A percentile compares a stretch with the other conserved stretches of the same genome.
Evolutionary conservation across 2,113 vertebrate genomes (phyloP).

Genomic region (Gopherus evgoodei): DNA sequence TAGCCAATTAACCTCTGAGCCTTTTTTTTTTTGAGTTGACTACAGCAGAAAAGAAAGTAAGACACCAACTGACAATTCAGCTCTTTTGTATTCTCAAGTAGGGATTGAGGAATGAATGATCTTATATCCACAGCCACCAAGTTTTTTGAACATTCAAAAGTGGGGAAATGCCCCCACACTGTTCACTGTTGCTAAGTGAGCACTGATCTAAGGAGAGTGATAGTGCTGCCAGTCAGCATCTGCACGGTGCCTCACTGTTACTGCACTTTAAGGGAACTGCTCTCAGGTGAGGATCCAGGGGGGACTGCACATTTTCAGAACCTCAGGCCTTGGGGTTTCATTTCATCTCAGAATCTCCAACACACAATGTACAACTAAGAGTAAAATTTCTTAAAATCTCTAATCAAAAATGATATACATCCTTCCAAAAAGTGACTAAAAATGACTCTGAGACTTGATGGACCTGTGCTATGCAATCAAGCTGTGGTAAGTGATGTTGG

Average conservation of each 20-base stretch:
- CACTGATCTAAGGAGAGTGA: not conserved
- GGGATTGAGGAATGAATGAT: too few relatives aligned
- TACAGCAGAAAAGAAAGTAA: not conserved
- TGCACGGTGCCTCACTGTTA: not conserved
- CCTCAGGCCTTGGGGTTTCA: not conserved
- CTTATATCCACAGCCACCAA: not conserved
- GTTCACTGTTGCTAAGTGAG: not conserved
- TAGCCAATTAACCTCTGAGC: not conserved
- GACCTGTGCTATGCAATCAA: not conserved
- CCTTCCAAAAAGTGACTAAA: not conserved
- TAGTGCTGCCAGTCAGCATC: not conserved
- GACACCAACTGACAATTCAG: not conserved
- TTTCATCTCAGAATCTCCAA: not conserved
- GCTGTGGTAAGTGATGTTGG: not conserved
- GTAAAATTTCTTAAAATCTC: not conserved
- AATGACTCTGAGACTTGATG: not conserved
- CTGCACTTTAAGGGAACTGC: not conserved
- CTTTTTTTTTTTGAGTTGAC: not conserved
- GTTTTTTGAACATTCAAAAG: not conserved
- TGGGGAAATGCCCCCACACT: not conserved
- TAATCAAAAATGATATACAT: not conserved
- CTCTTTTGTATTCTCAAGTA: not conserved
- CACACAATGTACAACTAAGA: not conserved
- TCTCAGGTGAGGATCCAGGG: not conserved
- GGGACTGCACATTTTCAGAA: not conserved